Evolutionary conservation across 2,888 invertebrate species (phyloP), one percentile per base, ranked within the genome.

Genomic region (Dione vanillae): DNA sequence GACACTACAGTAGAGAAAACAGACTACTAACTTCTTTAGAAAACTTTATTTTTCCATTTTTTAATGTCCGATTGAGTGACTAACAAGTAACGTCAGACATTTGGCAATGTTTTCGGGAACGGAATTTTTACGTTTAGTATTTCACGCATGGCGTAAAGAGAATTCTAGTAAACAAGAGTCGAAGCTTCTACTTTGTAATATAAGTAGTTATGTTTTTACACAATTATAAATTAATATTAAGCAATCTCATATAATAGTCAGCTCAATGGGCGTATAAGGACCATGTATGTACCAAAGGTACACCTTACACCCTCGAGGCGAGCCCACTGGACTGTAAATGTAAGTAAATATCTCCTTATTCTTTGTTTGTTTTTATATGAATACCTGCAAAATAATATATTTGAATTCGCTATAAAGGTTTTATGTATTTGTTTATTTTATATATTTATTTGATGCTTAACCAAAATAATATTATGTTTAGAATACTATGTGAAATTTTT

Each of bases 321-420:
- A 49, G 12, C 9, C 27, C 27, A 14, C 47, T 58, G 59, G 40
- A 27, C 20, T 27, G 41, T 27, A 27, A 49, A 49, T 47, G 20
- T 67, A 51, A 51, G 20, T 67, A 51, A 51, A 67, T 67, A 67
- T 67, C 51, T 59, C 37, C 35, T 45, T 45, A 20, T 49, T 40
- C 51, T 1, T n/a, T 65, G 41, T 54, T 52, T 65, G 20, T 52
- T 2, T 52, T 54, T 56, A 19, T 54, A 54, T 37, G 11, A 54
- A n/a, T 54, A 16, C 54, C 16, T 16, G 54, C n/a, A 37, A 10
- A 37, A 54, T 54, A 47, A 10, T 47, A 37, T 54, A 35, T 54
- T 54, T 16, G 35, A 37, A 37, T 35, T 56, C 10, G 5, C n/a
- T 37, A 56, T 56, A 56, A 5, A 56, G 16, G 10, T 10, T 35